phyloP scores from a whole-genome alignment of 1,140 invertebrate species.

The Drosophila prosaltans region DNA sequence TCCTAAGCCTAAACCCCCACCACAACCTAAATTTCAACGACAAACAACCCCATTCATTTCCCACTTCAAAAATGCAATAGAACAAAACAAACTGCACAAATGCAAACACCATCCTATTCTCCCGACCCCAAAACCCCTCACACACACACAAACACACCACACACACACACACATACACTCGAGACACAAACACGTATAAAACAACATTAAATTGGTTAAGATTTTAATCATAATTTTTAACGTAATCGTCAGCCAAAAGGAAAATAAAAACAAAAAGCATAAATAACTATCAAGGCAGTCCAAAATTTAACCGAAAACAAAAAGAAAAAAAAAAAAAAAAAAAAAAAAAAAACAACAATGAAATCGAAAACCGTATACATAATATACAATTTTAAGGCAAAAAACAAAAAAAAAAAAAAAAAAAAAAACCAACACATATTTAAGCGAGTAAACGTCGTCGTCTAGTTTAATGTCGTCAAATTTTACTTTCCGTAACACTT shows the following conservation, averaged over 20 bases:
- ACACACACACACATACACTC: conserved; percentile 23
- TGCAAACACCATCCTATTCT: conserved; percentile 16
- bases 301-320: conserved; percentile 72
- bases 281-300: conserved; percentile 61
- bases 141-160: conserved; percentile 32
- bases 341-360: conserved; percentile 36
- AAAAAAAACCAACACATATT: conserved; percentile 61
- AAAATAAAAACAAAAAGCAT: conserved; percentile 23
- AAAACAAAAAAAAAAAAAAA: conserved; percentile 49
- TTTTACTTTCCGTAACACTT: conserved; percentile 83
- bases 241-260: conserved; percentile 72
- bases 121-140: conserved; percentile 14
- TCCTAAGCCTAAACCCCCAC: not conserved
- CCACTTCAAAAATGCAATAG: not conserved
- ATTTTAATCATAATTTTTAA: conserved; percentile 82
- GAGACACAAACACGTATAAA: conserved; percentile 18
- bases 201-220: conserved; percentile 77
- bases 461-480: conserved; percentile 83
- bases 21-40: too few relatives aligned
- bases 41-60: conserved; percentile 7
- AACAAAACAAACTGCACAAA: not conserved
- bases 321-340: conserved; percentile 38
- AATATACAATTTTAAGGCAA: conserved; percentile 66
- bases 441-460: conserved; percentile 77
- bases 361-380: conserved; percentile 11